phyloP scores from a whole-genome alignment of 2,888 invertebrate genomes.

The Loripinus fragilis region DNA sequence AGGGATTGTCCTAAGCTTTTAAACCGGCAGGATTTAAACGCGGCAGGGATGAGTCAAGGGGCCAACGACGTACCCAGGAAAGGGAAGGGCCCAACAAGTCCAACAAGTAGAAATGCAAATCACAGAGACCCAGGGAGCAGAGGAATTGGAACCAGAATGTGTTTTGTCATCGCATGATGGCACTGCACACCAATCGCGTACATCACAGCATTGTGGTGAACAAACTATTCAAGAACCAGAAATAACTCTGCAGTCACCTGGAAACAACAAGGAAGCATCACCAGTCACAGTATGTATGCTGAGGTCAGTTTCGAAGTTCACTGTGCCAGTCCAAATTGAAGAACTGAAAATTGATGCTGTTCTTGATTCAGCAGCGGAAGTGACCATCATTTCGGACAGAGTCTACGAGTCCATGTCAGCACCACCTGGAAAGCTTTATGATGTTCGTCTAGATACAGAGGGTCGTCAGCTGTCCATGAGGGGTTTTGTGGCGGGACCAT shows the following conservation, averaged over 20 bases:
- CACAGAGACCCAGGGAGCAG: not conserved
- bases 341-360: not conserved
- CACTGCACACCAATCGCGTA: not conserved
- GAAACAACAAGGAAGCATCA: not conserved
- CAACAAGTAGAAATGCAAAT: not conserved
- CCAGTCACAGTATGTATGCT: not conserved
- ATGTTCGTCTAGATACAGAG: conserved; percentile 1
- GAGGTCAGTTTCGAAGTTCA: conserved; percentile 4
- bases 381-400: not conserved
- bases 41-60: not conserved
- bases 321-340: not conserved
- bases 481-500: not conserved
- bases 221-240: not conserved
- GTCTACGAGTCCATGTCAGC: not conserved
- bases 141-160: not conserved
- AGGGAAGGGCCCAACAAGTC: not conserved
- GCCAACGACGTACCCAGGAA: conserved; percentile 6
- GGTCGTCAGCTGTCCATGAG: not conserved
- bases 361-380: conserved; percentile 1
- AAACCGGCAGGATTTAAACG: not conserved
- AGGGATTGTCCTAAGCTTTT: not conserved
- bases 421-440: not conserved
- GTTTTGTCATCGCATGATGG: not conserved
- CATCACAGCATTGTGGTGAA: not conserved
- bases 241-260: not conserved